These are phyloP conservation scores for Bos indicus DNA, from an alignment of 2,113 vertebrate species.

Conservation along the genomic window DNA sequence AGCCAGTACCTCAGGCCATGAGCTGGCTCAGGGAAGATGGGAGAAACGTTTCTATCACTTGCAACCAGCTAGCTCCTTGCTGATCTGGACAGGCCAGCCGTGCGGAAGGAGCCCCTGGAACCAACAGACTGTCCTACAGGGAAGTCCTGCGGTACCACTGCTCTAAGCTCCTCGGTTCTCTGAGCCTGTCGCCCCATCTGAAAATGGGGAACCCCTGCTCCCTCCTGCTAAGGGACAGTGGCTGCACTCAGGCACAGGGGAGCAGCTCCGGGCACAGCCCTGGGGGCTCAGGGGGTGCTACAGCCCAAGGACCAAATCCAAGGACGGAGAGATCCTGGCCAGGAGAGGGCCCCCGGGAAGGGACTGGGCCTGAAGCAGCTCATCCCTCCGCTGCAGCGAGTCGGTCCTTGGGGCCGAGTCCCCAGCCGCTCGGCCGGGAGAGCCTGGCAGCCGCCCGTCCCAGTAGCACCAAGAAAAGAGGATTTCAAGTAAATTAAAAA, in stretches of 20 bases:
- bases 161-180: background rate
- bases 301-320: background rate
- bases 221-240: fast-evolving
- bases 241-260: fast-evolving
- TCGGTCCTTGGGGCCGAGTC: background rate
- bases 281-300: fast-evolving
- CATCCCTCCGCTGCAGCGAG: background rate
- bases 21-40: background rate
- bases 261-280: background rate
- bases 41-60: background rate
- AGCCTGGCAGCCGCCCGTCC: constrained; percentile 48
- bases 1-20: fast-evolving
- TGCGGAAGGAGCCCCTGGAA: background rate
- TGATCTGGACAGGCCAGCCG: background rate
- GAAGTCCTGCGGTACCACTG: too few relatives aligned
- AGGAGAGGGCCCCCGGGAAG: background rate
- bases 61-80: background rate
- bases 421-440: background rate
- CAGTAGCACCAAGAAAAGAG: constrained; percentile 65
- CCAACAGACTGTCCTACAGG: fast-evolving
- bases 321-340: background rate
- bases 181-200: background rate
- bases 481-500: constrained; percentile 66
- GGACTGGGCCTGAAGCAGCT: fast-evolving
- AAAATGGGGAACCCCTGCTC: background rate